Percentiles rank a stretch among this genome's conserved stretches.
Evolutionary conservation across 2,113 vertebrate genomes (phyloP).

Genomic region (Spea bombifrons): DNA sequence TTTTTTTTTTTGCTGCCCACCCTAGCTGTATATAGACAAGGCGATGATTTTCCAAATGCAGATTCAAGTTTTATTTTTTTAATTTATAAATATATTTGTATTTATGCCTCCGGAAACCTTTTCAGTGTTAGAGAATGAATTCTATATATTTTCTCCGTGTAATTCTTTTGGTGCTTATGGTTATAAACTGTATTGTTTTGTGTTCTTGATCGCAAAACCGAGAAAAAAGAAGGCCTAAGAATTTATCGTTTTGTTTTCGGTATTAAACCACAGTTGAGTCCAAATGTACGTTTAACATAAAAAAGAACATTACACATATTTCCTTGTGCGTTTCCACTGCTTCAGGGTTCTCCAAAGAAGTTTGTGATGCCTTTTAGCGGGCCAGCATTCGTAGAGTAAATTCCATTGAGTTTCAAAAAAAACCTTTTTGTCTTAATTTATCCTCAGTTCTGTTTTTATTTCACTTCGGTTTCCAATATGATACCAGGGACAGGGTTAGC

Average conservation of each 20-base stretch:
- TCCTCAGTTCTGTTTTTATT: no score
- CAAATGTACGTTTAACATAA: neutral
- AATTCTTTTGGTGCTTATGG: neutral
- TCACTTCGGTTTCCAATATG: no score
- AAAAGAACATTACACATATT: neutral
- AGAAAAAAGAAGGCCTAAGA: neutral
- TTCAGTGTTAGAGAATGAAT: neutral
- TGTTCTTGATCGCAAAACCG: neutral
- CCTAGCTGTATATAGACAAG: neutral
- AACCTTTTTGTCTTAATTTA: no score
- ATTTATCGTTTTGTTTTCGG: neutral
- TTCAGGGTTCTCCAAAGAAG: neutral
- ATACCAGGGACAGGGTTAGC: no score
- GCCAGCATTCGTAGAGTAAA: no score
- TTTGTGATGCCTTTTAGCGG: no score
- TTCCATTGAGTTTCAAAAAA: no score
- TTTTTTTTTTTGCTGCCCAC: neutral
- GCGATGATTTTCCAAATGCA: slow-evolving; percentile 5
- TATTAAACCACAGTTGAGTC: neutral
- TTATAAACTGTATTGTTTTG: neutral
- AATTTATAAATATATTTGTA: slow-evolving; percentile 20
- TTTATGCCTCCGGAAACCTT: neutral
- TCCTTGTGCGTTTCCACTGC: neutral
- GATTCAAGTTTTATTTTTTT: slow-evolving; percentile 11
- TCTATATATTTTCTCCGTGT: neutral